These are phyloP conservation scores for Eledona agricola DNA, from an alignment of 2,888 invertebrate genomes.

Conservation along the genomic window DNA sequence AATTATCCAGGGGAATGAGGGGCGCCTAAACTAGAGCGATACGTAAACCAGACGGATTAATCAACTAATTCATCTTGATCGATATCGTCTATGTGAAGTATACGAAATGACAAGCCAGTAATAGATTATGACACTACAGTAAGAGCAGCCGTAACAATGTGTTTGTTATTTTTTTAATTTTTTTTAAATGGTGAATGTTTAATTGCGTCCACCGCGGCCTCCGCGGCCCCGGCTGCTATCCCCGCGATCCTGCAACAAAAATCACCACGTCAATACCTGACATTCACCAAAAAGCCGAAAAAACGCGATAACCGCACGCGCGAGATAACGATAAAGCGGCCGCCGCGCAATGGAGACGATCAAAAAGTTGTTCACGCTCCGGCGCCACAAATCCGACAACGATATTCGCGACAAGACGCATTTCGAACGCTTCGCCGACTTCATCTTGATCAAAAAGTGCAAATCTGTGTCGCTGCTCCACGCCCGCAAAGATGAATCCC, in stretches of 20 bases:
- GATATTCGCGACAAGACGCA: conserved; percentile 48
- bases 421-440: conserved; percentile 55
- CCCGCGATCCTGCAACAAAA: conserved; percentile 57
- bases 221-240: conserved; percentile 56
- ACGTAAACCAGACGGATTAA: conserved; percentile 47
- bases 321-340: conserved; percentile 3
- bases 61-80: too few species aligned
- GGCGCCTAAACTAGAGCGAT: conserved; percentile 48
- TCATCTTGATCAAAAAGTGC: conserved; percentile 52
- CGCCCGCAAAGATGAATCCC: too few species aligned
- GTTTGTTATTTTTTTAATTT: conserved; percentile 46
- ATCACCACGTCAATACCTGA: conserved; percentile 14
- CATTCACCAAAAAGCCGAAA: conserved; percentile 2
- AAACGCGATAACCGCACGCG: not conserved
- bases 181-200: conserved; percentile 43
- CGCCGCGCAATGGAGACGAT: conserved; percentile 43
- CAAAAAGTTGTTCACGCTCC: conserved; percentile 49
- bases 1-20: conserved; percentile 36
- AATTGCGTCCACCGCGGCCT: conserved; percentile 56
- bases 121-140: conserved; percentile 55
- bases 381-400: conserved; percentile 57
- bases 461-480: too few species aligned
- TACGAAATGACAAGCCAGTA: conserved; percentile 56
- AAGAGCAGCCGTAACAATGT: conserved; percentile 57
- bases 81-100: conserved; percentile 50